Base-by-base conservation (phyloP, 2,113 vertebrate species). In the Tyto alba region DNA sequence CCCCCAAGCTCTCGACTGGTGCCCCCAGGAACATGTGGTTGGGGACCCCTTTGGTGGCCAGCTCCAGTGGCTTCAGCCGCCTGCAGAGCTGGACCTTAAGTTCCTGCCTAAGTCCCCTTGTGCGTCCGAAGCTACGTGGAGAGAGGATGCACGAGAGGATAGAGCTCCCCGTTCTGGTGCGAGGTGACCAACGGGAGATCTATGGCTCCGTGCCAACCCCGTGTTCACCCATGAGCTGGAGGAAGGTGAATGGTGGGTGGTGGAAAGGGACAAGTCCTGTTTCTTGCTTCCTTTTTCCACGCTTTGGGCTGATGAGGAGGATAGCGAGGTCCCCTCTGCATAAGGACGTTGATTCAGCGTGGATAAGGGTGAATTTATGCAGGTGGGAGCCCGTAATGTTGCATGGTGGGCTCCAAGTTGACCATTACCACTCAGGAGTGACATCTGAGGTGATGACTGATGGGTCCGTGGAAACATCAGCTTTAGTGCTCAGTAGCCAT, bases 1-100 rank as follows among this genome's bases (percentile, higher is more conserved):
- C 43, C 34, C 56, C 26, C 0, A 0, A 23, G 43, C n/a, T 30
- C 30, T 36, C 3, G 3, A 10, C 17, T 0, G 0, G 16, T 23
- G 21, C 41, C 25, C 25, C 43, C 18, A 34, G 38, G 38, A 88
- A n/a, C 8, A 3, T 2, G 3, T 25, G 40, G 27, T 18, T 22
- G 57, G 43, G 69, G 25, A 21, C 48, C 25, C 11, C 45, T 41
- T 59, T 64, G 68, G n/a, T 75, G 63, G n/a, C 43, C 43, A 73
- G 72, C 34, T 77, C 50, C 26, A 23, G 36, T 52, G 71, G 40
- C 38, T 78, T 78, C 26, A 53, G 36, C 57, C 23, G 34, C 26
- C 13, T 40, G 16, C 3, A 1, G 36, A 64, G 25, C 56, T 38
- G 52, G 23, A 50, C 63, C 8, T 7, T 11, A 21, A 25, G 18